Evolutionary conservation across 2,888 invertebrate genomes (phyloP), one percentile per base, ranked within the genome.

Genomic region (Choreutis nemorana): DNA sequence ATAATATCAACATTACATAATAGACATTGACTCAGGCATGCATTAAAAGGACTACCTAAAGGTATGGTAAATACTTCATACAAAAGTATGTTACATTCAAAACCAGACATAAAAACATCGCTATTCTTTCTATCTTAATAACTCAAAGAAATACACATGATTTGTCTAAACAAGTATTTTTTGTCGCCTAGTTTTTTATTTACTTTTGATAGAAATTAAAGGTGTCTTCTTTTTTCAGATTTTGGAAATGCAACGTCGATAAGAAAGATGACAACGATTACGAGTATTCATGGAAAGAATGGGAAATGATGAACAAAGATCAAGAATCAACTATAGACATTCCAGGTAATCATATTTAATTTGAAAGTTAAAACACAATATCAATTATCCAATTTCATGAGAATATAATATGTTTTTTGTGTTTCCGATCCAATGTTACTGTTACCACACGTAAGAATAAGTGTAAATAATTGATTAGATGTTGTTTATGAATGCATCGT

Each of bases 291-390:
- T 94, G 94, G 94, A 82, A 83, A 35, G 92, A 94, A 51, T 94
- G 94, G 94, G 90, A 90, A 53, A 93, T 93, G 92, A 85, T 91
- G 55, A 83, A 89, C 41, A 87, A 87, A 61, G 64, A 83, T 35
- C 83, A 83, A 54, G 81, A 83, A 48, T 85, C 85, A 12, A 68
- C 83, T 15, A 84, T 85, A 42, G 84, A 90, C 55, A 87, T 94
- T 48, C 86, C 89, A 50, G 91, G 91, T 86, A 49, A 36, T 40
- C 28, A 28, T 20, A 20, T 27, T 26, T 25, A 29, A 12, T 11
- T 34, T n/a, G 4, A 32, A 31, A 21, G 16, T 13, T 23, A 16
- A 29, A 10, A 9, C 8, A 16, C 23, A 9, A 25, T 24, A 11
- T 28, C 25, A 5, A 6, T 18, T 18, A 18, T 6, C 18, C 8